Base-by-base conservation (phyloP, 2,113 vertebrate species). In the Brachypteracias leptosomus region DNA sequence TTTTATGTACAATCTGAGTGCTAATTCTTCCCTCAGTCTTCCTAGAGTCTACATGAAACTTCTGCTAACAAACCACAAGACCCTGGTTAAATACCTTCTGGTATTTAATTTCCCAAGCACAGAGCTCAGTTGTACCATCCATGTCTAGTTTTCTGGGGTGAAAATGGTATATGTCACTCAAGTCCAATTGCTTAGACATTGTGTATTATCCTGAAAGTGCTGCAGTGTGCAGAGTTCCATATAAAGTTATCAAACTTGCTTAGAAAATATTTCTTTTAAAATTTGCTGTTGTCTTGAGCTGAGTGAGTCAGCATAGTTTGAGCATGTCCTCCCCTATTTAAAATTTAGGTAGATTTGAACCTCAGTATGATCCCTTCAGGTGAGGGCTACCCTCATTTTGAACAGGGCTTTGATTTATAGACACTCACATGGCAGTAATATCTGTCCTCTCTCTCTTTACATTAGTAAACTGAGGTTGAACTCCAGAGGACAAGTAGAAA, bases 121-220 rank as follows among this genome's bases (percentile, higher is more conserved):
- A 74, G 68, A 84, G 55, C 68, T 51, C 46, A 29, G 47, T 11
- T 57, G 18, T 55, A 28, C 62, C 24, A 18, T 52, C 46, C 9
- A 3, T 6, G 16, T 71, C n/a, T 40, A 2, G 7, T 51, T 42
- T 63, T 36, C 26, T 52, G 11, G 81, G 19, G 4, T 93, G n/a
- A 61, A 73, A 65, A 68, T 52, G 65, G 4, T 9, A 3, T 28
- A 74, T 80, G 62, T 46, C 58, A 21, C 47, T 77, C 49, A 11
- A 29, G 72, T 28, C 51, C 42, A 12, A 1, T 59, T 71, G 36
- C 47, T 71, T 2, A 3, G 31, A 20, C 29, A 4, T 49, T 0
- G 2, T 17, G 44, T 7, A 1, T 44, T 6, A 1, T 44, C 49
- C 38, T 38, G 63, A 54, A 33, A 0, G 0, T 51, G 72, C 68